These are phyloP conservation scores for Larimichthys crocea DNA, from an alignment of 2,113 vertebrate genomes.

Conservation along the genomic window DNA sequence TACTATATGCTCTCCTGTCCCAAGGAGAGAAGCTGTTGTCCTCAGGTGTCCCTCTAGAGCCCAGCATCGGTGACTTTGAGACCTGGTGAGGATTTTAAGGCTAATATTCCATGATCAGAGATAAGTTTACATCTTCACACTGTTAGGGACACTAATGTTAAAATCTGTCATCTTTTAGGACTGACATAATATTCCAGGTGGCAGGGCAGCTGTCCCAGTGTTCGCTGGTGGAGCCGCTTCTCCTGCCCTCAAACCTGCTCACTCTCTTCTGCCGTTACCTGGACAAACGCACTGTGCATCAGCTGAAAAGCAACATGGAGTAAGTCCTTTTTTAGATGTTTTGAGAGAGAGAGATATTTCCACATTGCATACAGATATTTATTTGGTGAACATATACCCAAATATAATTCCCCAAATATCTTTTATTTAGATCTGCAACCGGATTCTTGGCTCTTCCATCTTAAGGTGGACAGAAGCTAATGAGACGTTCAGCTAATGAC, in stretches of 20 bases:
- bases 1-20: constrained; percentile 94
- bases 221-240: constrained; percentile 90
- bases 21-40: constrained; percentile 92
- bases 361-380: background rate
- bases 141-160: too few relatives aligned
- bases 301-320: constrained; percentile 92
- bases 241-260: constrained; percentile 92
- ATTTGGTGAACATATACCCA: background rate
- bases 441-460: constrained; percentile 81
- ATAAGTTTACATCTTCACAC: background rate
- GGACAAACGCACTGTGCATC: constrained; percentile 90
- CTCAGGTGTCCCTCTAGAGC: constrained; percentile 84
- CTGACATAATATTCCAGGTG: constrained; percentile 90
- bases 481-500: constrained; percentile 28
- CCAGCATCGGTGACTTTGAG: constrained; percentile 86
- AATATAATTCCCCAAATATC: background rate
- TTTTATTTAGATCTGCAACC: constrained; percentile 76
- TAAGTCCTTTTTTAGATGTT: constrained; percentile 73
- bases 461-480: constrained; percentile 41
- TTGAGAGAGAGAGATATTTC: background rate
- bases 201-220: constrained; percentile 90
- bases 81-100: constrained; percentile 82
- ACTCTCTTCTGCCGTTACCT: constrained; percentile 94
- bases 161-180: constrained; percentile 80
- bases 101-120: background rate